Evolutionary conservation across 1,140 invertebrate genomes (phyloP).

Genomic region (Armadillidium nasatum): DNA sequence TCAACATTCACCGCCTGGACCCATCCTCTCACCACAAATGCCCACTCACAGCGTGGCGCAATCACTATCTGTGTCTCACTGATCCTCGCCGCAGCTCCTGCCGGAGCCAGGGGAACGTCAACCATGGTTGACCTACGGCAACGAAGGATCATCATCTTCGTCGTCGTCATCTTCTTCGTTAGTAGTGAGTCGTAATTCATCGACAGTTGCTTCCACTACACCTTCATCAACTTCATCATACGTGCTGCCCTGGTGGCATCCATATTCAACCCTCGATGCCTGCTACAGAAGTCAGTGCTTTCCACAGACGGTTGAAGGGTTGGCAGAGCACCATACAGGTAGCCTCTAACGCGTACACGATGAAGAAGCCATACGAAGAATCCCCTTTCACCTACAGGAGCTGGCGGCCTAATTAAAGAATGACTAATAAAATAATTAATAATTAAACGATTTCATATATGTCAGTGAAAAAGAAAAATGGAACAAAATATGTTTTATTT

Average conservation of each 20-base stretch:
- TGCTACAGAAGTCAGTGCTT: neutral
- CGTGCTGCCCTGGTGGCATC: neutral
- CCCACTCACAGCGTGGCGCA: conserved; percentile 43
- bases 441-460: neutral
- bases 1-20: conserved; percentile 42
- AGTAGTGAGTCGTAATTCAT: neutral
- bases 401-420: neutral
- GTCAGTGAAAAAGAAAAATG: neutral
- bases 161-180: conserved; percentile 1
- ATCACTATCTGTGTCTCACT: conserved; percentile 41
- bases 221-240: neutral
- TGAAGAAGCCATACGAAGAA: neutral
- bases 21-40: conserved; percentile 43
- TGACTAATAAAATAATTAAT: no score
- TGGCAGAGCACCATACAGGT: neutral
- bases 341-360: neutral
- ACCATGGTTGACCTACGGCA: conserved; percentile 4
- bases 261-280: neutral
- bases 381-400: conserved; percentile 10
- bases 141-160: neutral
- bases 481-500: neutral
- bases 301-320: neutral
- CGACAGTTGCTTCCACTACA: conserved; percentile 6
- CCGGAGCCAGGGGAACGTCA: conserved; percentile 3
- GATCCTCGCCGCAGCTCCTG: conserved; percentile 37